phyloP scores from a whole-genome alignment of 2,113 vertebrate species.

The Malurus alboscapulatus region DNA sequence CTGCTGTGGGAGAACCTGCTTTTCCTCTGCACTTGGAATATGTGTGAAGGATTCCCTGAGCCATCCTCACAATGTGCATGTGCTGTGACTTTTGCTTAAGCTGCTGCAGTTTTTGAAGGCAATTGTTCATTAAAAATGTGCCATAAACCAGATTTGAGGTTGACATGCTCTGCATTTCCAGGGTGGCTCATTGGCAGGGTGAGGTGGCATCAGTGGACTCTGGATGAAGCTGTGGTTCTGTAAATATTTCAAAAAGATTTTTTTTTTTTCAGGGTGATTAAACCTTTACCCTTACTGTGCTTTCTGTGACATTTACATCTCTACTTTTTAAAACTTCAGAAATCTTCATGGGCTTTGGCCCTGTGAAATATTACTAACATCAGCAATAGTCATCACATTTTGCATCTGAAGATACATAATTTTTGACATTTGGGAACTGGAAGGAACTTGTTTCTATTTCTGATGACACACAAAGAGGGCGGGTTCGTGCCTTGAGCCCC shows the following conservation, averaged over 20 bases:
- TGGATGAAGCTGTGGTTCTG: neutral
- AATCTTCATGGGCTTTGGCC: neutral
- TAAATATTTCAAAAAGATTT: neutral
- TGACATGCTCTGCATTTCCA: neutral
- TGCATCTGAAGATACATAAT: neutral
- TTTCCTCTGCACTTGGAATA: neutral
- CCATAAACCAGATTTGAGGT: neutral
- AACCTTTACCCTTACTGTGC: neutral
- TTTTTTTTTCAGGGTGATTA: neutral
- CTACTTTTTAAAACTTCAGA: neutral
- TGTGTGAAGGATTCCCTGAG: neutral
- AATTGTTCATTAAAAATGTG: neutral
- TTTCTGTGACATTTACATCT: neutral
- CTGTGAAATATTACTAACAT: neutral
- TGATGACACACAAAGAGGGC: neutral
- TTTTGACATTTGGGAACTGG: neutral
- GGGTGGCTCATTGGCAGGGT: neutral
- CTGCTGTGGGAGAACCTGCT: neutral
- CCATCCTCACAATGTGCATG: neutral
- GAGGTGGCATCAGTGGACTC: neutral
- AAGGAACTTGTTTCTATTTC: neutral
- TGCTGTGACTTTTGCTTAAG: neutral
- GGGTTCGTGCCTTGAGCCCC: neutral
- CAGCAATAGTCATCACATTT: neutral
- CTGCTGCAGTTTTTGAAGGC: neutral